A percentile compares a stretch with the other conserved stretches of the same genome.
phyloP scores from a whole-genome alignment of 2,113 vertebrate genomes.

The Symphodus melops region DNA sequence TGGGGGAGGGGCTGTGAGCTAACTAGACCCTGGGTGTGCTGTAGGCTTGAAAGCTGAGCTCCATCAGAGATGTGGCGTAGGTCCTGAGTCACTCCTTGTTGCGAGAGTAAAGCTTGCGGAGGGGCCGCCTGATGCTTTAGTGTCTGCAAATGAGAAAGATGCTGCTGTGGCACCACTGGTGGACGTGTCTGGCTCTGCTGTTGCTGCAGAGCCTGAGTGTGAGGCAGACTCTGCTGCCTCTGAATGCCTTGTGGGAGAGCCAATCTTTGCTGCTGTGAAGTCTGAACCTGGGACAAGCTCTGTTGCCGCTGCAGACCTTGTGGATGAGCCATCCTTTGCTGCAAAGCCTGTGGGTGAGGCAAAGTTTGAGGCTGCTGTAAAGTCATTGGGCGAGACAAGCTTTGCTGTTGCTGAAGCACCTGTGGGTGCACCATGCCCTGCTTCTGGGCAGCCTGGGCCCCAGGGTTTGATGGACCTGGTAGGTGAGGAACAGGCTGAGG shows the following conservation, averaged over 20 bases:
- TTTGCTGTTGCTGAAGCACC: slow-evolving; percentile 56
- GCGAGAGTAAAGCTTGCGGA: slow-evolving; percentile 84
- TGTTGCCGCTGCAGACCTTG: slow-evolving; percentile 70
- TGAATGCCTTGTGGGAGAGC: slow-evolving; percentile 62
- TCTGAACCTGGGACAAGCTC: slow-evolving; percentile 65
- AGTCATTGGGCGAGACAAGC: slow-evolving; percentile 55
- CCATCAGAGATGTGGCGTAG: slow-evolving; percentile 74
- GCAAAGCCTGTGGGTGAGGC: slow-evolving; percentile 63
- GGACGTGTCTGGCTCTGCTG: slow-evolving; percentile 54
- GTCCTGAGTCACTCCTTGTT: slow-evolving; percentile 73
- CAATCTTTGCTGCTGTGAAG: slow-evolving; percentile 62
- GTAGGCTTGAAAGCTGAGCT: slow-evolving; percentile 68
- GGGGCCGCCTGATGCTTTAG: slow-evolving; percentile 68
- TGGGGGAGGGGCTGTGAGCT: slow-evolving; percentile 70
- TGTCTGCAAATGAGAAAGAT: slow-evolving; percentile 69
- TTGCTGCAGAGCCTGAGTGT: slow-evolving; percentile 61
- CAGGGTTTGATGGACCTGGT: slow-evolving; percentile 86
- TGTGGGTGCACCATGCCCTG: slow-evolving; percentile 67
- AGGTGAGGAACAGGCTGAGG: slow-evolving; percentile 81
- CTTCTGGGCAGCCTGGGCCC: slow-evolving; percentile 66
- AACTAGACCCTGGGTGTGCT: slow-evolving; percentile 62
- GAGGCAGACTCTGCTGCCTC: slow-evolving; percentile 69
- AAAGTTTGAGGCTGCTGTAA: slow-evolving; percentile 62
- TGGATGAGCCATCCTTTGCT: slow-evolving; percentile 65
- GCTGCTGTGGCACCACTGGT: slow-evolving; percentile 57